Conservation (phyloP, 2,888 invertebrate species). For the Tetropium fuscum region DNA sequence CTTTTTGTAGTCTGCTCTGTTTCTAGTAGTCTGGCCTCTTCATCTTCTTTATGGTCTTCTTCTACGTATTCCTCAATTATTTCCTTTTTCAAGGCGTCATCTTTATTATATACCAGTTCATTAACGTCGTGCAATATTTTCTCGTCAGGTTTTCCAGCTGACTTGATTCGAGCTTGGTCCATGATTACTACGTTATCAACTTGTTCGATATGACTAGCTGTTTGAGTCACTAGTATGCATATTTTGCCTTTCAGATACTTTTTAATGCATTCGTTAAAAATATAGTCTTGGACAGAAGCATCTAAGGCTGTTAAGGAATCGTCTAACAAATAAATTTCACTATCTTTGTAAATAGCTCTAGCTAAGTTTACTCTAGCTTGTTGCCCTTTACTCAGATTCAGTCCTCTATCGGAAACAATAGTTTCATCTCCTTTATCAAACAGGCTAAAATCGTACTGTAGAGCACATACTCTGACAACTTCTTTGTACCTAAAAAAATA, state of each 20-base stretch:
- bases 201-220: constrained; percentile 72
- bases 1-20: constrained; percentile 39
- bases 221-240: constrained; percentile 79
- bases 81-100: constrained; percentile 51
- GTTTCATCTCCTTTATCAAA: constrained; percentile 84
- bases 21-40: constrained; percentile 38
- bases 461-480: constrained; percentile 73
- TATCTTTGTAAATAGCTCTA: constrained; percentile 83
- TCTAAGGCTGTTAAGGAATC: constrained; percentile 93
- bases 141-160: constrained; percentile 74
- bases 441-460: constrained; percentile 77
- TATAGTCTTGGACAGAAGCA: constrained; percentile 84
- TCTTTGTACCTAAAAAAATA: constrained; percentile 47
- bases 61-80: constrained; percentile 59
- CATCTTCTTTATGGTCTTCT: constrained; percentile 43
- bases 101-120: constrained; percentile 62
- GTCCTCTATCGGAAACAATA: constrained; percentile 81
- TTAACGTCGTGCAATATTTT: constrained; percentile 80
- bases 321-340: constrained; percentile 87
- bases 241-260: constrained; percentile 74
- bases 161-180: constrained; percentile 67
- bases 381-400: constrained; percentile 82
- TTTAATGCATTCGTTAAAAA: constrained; percentile 83
- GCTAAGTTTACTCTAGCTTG: constrained; percentile 88
- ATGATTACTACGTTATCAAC: constrained; percentile 51